Evolutionary conservation across 2,797 vertebrate species (phyloP), one percentile per base, ranked within the genome.

Genomic region (Lepus oiostolus): DNA sequence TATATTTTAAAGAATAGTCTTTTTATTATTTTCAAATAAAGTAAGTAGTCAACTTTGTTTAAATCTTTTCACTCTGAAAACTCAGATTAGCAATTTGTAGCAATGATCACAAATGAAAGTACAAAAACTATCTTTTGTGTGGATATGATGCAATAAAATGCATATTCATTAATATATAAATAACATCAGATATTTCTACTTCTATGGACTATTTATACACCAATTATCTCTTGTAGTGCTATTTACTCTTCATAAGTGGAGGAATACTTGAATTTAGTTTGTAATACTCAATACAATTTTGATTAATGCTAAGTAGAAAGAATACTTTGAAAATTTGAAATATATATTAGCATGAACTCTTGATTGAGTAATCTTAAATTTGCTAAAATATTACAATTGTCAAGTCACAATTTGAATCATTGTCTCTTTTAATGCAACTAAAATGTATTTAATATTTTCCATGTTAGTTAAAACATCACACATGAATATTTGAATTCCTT

Each of bases 21-120:
- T n/a, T n/a, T n/a, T 93, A 79, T 60, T 80, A 91, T 77, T 94
- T 80, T 94, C 11, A 92, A 85, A 81, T 81, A 84, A 88, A 80
- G 13, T 38, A 65, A 70, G 1, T 84, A 82, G 68, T 91, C 84
- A 54, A 76, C 5, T 75, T 1, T 19, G 8, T 58, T 91, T 30
- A 63, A 77, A 22, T 26, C 67, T 87, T 94, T 91, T 87, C 81
- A 62, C 4, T 75, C 14, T 70, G 70, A 82, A 94, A 87, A 81
- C 17, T 77, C 89, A 91, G 28, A 76, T 71, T 62, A 54, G 13
- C 1, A 52, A 77, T 92, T 92, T 82, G 38, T 84, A 65, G 32
- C 21, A 14, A 86, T n/a, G 19, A 76, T 81, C 42, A 76, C 35
- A 90, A 67, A 0, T 72, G 22, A 42, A 84, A 87, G 5, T 62